Percentiles rank a stretch among this genome's conserved stretches.
These are phyloP conservation scores for Otis tarda DNA, from an alignment of 2,113 vertebrate genomes.

Conservation along the genomic window DNA sequence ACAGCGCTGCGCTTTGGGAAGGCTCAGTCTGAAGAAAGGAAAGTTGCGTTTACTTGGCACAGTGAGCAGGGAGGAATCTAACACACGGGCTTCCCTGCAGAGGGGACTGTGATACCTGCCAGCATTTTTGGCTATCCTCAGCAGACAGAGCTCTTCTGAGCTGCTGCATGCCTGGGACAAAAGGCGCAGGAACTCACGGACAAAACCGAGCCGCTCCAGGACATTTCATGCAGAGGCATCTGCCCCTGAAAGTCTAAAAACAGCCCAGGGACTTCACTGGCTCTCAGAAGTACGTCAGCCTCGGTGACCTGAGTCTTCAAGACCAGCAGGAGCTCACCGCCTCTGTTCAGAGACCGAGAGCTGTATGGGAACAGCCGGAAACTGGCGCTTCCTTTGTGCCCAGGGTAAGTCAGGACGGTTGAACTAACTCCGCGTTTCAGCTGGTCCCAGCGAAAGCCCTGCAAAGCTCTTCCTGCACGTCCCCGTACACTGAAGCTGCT, in stretches of 20 bases:
- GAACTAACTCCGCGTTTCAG: not conserved
- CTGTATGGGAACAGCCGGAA: not conserved
- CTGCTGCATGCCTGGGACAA: not conserved
- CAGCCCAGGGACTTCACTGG: not conserved
- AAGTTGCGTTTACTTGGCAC: not conserved
- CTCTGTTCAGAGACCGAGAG: not conserved
- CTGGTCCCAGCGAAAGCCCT: not conserved
- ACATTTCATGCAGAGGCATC: not conserved
- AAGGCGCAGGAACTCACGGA: not conserved
- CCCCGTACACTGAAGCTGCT: not conserved
- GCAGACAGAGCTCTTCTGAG: not conserved
- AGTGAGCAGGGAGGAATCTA: not conserved
- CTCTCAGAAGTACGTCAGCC: not conserved
- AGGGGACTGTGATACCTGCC: not conserved
- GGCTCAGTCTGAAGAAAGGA: not conserved
- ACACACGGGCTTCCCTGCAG: not conserved
- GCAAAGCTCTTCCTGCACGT: not conserved
- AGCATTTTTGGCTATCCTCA: not conserved
- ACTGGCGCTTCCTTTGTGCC: not conserved
- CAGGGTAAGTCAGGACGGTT: not conserved
- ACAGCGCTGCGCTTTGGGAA: not conserved
- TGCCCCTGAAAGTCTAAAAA: slow-evolving; percentile 1
- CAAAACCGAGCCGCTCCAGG: not conserved
- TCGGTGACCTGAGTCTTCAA: not conserved
- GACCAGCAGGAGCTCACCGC: slow-evolving; percentile 6